Percentiles rank a stretch among this genome's conserved stretches.
Evolutionary conservation across 2,888 invertebrate genomes (phyloP).

Genomic region (Melieria omissa): DNA sequence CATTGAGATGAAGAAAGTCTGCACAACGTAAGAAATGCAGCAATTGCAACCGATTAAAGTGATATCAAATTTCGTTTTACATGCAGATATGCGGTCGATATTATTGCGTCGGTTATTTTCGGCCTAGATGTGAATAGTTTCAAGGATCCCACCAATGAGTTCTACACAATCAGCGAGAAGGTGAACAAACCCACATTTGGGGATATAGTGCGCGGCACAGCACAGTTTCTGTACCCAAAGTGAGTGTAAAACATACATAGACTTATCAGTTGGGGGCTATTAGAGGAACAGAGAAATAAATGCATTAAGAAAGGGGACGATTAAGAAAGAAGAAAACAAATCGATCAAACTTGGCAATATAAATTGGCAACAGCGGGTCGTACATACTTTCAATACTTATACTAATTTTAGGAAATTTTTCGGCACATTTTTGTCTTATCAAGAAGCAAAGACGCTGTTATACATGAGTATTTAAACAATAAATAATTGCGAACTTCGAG

Average conservation of each 20-base stretch:
- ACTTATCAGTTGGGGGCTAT: too few species aligned
- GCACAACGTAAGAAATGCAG: conserved; percentile 51
- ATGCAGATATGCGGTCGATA: conserved; percentile 67
- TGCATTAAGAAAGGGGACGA: too few species aligned
- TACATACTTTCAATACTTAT: not conserved
- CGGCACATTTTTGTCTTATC: too few species aligned
- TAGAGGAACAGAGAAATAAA: too few species aligned
- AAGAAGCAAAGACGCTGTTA: too few species aligned
- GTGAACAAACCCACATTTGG: conserved; percentile 44
- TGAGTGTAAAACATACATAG: conserved; percentile 30
- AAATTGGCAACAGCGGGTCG: too few species aligned
- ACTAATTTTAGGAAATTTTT: not conserved
- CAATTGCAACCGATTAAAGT: not conserved
- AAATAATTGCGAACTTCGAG: too few species aligned
- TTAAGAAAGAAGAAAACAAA: too few species aligned
- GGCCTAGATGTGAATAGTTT: conserved; percentile 67
- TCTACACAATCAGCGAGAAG: conserved; percentile 50
- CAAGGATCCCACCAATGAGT: conserved; percentile 61
- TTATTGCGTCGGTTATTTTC: conserved; percentile 68
- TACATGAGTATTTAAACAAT: too few species aligned
- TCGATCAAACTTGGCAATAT: too few species aligned
- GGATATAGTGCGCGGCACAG: conserved; percentile 52
- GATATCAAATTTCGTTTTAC: conserved; percentile 2
- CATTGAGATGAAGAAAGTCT: conserved; percentile 67
- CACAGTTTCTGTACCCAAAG: conserved; percentile 46